Evolutionary conservation across 2,888 invertebrate species (phyloP).

Genomic region (Lepas anatifera): DNA sequence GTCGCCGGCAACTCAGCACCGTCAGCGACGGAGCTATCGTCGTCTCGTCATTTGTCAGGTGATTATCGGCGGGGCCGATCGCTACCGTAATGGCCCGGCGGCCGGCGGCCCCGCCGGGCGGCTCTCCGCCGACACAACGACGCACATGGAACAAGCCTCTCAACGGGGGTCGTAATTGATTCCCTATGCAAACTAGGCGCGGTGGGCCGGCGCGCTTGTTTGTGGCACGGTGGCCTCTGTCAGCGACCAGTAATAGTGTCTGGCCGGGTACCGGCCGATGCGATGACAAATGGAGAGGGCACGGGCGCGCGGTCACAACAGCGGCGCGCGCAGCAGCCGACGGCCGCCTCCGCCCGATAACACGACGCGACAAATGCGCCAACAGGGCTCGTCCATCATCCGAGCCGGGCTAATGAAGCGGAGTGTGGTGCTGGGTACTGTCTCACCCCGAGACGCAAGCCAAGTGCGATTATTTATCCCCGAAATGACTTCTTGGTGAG

Average conservation of each 20-base stretch:
- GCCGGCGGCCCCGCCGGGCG: background rate
- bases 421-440: too few species aligned
- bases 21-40: background rate
- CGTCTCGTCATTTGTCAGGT: background rate
- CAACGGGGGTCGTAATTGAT: background rate
- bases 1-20: background rate
- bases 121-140: background rate
- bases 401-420: background rate
- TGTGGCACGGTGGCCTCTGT: background rate
- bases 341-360: background rate
- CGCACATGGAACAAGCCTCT: background rate
- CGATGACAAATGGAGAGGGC: background rate
- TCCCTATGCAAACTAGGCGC: background rate
- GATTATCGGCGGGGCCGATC: background rate
- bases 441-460: too few species aligned
- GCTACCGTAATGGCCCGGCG: background rate
- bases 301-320: background rate
- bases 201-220: too few species aligned
- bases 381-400: background rate
- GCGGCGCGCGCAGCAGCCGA: background rate
- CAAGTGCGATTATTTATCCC: too few species aligned
- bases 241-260: background rate
- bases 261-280: too few species aligned
- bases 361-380: background rate
- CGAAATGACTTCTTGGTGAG: too few species aligned